phyloP scores from a whole-genome alignment of 2,888 invertebrate genomes.

The Nomada ruficornis region DNA sequence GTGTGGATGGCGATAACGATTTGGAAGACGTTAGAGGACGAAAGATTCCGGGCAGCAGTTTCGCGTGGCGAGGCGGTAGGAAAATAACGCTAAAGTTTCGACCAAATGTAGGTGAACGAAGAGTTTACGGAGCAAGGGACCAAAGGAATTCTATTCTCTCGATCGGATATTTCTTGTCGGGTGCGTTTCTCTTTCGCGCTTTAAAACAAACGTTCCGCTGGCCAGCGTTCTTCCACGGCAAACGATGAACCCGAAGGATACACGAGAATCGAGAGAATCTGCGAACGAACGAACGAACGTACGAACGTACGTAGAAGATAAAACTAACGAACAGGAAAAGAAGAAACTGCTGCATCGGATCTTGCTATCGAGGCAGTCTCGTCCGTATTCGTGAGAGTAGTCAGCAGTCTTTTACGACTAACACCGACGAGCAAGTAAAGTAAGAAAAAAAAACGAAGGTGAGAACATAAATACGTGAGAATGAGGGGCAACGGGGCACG shows the following conservation, averaged over 20 bases:
- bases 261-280: constrained; percentile 4
- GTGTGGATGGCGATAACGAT: constrained; percentile 5
- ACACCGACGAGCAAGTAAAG: constrained; percentile 41
- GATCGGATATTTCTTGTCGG: not conserved
- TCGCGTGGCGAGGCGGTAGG: constrained; percentile 2
- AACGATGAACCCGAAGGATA: not conserved
- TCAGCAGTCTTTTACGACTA: constrained; percentile 54
- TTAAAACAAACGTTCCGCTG: constrained; percentile 27
- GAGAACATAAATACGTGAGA: constrained; percentile 46
- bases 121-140: not conserved
- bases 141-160: constrained; percentile 4
- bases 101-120: not conserved
- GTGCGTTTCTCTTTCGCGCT: not conserved
- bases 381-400: constrained; percentile 51
- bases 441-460: constrained; percentile 36
- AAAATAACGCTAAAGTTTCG: not conserved
- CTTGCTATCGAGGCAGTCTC: constrained; percentile 54
- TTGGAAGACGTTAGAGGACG: constrained; percentile 29
- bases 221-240: constrained; percentile 18
- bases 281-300: not conserved
- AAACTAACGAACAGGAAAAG: constrained; percentile 5
- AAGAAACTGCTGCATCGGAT: constrained; percentile 62
- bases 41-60: constrained; percentile 58
- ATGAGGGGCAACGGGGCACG: not conserved
- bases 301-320: not conserved